Conservation (phyloP, 2,113 vertebrate species). For the Anseranas semipalmata region DNA sequence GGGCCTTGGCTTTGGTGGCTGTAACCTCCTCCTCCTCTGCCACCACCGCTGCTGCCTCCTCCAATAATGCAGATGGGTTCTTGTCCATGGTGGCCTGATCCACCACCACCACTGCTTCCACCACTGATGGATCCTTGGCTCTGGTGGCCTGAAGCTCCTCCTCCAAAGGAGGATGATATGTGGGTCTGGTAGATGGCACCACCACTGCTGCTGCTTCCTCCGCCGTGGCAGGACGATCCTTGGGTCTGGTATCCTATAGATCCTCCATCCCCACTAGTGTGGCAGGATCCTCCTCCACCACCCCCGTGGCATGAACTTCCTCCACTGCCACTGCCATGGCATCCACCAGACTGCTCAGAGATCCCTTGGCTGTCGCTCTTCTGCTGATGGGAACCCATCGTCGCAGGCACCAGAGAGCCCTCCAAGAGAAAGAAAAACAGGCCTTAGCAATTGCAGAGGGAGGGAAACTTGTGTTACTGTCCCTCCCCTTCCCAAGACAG, state of each 20-base stretch:
- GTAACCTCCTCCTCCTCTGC: neutral
- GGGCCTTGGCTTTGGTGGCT: neutral
- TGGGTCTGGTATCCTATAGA: conserved; percentile 34
- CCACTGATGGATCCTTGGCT: neutral
- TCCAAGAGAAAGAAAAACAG: neutral
- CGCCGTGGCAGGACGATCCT: neutral
- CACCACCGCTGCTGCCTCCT: neutral
- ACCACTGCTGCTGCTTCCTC: neutral
- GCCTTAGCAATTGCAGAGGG: neutral
- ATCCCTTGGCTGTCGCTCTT: conserved; percentile 18
- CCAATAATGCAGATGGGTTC: neutral
- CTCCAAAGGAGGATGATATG: neutral
- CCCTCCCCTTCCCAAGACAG: too few species aligned
- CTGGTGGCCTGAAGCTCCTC: neutral
- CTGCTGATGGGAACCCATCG: conserved; percentile 62
- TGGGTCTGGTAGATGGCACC: conserved; percentile 40
- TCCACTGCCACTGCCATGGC: neutral
- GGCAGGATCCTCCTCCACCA: conserved; percentile 6
- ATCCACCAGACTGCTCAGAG: conserved; percentile 28
- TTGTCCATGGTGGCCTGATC: neutral
- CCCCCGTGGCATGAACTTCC: neutral
- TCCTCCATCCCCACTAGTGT: conserved; percentile 13
- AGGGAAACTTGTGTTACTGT: neutral
- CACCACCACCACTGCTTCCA: neutral
- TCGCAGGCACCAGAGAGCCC: neutral